These are phyloP conservation scores for Machimus rusticus DNA, from an alignment of 2,888 invertebrate species.

Conservation along the genomic window DNA sequence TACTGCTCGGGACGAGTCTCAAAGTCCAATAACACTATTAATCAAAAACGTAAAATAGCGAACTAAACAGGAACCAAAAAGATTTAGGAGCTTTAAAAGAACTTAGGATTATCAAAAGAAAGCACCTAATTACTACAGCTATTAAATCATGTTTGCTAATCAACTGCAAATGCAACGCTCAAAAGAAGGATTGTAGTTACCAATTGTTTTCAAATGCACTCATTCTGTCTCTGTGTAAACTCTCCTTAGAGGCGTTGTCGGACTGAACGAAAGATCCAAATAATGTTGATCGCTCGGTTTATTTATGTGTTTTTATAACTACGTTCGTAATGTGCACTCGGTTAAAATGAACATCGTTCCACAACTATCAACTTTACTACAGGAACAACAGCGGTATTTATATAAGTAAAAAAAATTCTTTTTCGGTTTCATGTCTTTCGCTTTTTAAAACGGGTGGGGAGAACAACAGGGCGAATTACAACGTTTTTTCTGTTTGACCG, in stretches of 20 bases:
- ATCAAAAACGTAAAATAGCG: background rate
- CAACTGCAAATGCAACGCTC: background rate
- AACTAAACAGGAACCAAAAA: background rate
- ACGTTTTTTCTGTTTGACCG: background rate
- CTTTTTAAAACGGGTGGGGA: background rate
- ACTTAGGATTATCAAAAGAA: background rate
- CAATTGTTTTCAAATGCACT: background rate
- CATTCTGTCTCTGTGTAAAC: constrained; percentile 1
- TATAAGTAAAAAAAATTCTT: background rate
- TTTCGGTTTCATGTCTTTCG: background rate
- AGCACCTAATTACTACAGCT: background rate
- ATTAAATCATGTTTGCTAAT: background rate
- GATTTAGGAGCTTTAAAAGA: background rate
- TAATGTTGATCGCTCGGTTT: background rate
- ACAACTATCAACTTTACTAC: constrained; percentile 22
- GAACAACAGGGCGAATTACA: background rate
- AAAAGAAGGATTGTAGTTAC: background rate
- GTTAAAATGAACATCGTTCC: constrained; percentile 11
- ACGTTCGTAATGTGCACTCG: constrained; percentile 14
- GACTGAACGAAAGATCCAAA: background rate
- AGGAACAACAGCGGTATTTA: constrained; percentile 25
- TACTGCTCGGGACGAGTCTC: background rate
- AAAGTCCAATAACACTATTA: background rate
- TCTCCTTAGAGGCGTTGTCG: background rate
- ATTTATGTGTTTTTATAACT: background rate